A percentile compares a stretch with the other conserved stretches of the same genome.
Conservation (phyloP, 2,113 vertebrate species). For the Ariopsis seemanni region DNA sequence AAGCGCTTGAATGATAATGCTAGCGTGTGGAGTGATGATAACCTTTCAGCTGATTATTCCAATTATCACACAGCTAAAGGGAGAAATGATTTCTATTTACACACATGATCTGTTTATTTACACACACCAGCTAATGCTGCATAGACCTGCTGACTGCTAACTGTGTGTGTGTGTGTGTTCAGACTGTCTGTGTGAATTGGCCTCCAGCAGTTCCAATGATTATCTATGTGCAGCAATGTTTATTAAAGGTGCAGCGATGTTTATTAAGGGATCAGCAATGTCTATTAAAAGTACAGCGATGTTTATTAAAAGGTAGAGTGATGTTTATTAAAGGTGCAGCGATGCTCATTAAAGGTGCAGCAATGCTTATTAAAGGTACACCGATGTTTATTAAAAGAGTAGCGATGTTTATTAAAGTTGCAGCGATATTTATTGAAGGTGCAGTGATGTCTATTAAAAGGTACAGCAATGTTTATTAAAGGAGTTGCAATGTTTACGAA, state of each 20-base stretch:
- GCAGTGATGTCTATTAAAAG: background rate
- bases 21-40: constrained; percentile 66
- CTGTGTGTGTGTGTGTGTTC: background rate
- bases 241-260: background rate
- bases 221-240: background rate
- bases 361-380: background rate
- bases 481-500: background rate
- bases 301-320: background rate
- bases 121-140: constrained; percentile 59
- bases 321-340: background rate
- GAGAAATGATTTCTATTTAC: background rate
- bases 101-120: constrained; percentile 61
- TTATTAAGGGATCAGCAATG: background rate
- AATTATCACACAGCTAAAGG: background rate
- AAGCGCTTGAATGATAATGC: constrained; percentile 61
- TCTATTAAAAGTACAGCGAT: background rate
- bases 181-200: background rate
- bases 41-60: constrained; percentile 67
- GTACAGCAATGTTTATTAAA: background rate
- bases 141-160: background rate
- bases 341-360: background rate
- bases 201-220: background rate
- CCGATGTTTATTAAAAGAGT: background rate
- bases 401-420: background rate
- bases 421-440: background rate